phyloP scores from a whole-genome alignment of 2,113 vertebrate genomes.

The Phylloscopus trochiloides region DNA sequence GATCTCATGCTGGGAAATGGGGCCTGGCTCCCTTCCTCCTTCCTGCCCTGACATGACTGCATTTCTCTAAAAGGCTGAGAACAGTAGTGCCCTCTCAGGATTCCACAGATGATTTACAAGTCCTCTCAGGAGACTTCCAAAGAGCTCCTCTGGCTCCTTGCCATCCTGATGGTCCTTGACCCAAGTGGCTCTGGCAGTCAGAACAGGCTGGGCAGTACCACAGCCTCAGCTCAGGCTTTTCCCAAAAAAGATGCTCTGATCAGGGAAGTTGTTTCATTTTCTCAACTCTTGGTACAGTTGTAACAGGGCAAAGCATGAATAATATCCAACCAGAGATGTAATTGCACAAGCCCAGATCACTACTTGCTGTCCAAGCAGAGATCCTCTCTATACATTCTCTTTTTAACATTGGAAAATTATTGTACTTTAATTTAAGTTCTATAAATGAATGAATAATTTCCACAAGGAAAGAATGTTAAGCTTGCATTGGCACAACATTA shows the following conservation, averaged over 20 bases:
- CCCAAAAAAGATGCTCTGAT: not conserved
- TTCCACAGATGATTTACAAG: not conserved
- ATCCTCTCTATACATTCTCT: not conserved
- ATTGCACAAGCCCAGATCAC: not conserved
- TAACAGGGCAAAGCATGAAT: not conserved
- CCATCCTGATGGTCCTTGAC: not conserved
- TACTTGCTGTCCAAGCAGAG: not conserved
- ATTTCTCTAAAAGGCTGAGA: not conserved
- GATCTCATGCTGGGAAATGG: accelerated
- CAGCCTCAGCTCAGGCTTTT: not conserved
- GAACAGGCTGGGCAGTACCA: not conserved
- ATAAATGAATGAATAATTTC: not conserved
- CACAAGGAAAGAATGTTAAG: constrained; percentile 9
- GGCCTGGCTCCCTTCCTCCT: not conserved
- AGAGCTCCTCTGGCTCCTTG: not conserved
- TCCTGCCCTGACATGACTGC: accelerated
- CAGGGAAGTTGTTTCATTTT: not conserved
- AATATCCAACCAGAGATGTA: not conserved
- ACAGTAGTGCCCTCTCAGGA: not conserved
- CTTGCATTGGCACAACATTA: not conserved
- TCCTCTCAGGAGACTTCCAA: not conserved
- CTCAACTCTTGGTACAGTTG: not conserved
- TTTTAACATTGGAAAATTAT: not conserved
- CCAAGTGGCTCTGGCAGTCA: not conserved
- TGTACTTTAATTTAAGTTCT: not conserved